Conservation (phyloP, 2,888 invertebrate genomes). For the Pseudococcus longispinus region DNA sequence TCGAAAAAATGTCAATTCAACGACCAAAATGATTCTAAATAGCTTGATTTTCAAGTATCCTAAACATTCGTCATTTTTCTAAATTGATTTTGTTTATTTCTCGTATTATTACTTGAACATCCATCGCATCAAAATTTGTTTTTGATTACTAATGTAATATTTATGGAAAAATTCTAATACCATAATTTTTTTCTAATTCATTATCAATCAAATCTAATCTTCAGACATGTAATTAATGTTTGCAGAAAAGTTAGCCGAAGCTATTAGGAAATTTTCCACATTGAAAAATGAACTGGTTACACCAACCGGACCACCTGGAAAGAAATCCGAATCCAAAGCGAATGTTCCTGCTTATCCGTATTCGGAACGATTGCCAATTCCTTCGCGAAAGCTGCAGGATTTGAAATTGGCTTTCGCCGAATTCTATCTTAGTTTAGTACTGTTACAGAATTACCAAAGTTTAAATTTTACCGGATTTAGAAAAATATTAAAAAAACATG, state of each 20-base stretch:
- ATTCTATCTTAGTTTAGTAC: slow-evolving; percentile 94
- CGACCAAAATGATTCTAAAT: no score
- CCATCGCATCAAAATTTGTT: background rate
- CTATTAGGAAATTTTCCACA: slow-evolving; percentile 90
- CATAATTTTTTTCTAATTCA: background rate
- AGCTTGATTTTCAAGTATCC: no score
- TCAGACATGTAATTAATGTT: slow-evolving; percentile 46
- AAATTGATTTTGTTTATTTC: background rate
- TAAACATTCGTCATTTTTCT: no score
- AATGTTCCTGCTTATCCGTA: background rate
- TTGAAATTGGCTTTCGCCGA: slow-evolving; percentile 97
- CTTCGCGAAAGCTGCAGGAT: slow-evolving; percentile 66
- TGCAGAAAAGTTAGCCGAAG: slow-evolving; percentile 95
- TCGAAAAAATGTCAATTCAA: background rate
- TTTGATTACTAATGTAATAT: background rate
- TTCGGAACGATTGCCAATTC: slow-evolving; percentile 60
- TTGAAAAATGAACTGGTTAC: slow-evolving; percentile 80
- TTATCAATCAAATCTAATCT: background rate
- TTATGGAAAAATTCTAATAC: background rate
- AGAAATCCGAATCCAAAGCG: slow-evolving; percentile 30
- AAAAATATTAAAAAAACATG: slow-evolving; percentile 98
- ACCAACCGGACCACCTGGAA: slow-evolving; percentile 61
- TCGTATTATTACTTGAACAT: background rate
- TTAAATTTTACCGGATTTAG: slow-evolving; percentile 98
- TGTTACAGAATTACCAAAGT: slow-evolving; percentile 98